Evolutionary conservation across 2,797 vertebrate genomes (phyloP), one percentile per base, ranked within the genome.

Genomic region (Knipowitschia caucasica): DNA sequence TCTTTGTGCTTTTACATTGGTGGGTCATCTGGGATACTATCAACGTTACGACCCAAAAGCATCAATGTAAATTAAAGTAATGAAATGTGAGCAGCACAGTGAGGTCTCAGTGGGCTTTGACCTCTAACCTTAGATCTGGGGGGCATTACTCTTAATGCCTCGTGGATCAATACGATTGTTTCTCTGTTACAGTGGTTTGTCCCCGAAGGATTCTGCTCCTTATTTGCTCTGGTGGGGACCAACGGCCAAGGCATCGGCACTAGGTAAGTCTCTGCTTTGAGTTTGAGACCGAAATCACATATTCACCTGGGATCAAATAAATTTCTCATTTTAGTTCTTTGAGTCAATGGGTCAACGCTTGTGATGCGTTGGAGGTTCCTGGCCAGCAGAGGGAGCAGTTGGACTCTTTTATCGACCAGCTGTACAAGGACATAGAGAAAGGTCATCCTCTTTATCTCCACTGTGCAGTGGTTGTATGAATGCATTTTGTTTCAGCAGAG

Each of bases 201-300:
- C 50, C 92, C 93, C 0, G 94, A 96, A 56, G 97, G 96, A 31
- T 99, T 99, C 76, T 91, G 89, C 23, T 96, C 96, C 36, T 91
- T 99, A 21, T 97, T 98, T 33, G 93, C 97, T 44, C 90, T 99
- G 1, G 92, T 99, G 11, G 96, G 96, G 62, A 99, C 96, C 57
- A 99, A 99, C 1, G 96, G 97, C 43, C 96, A 98, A 88, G 97
- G 97, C 64, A 94, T 99, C n/a, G 96, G 97, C 59, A 99, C 96
- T 64, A 99, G 97, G 97, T 98, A 77, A 80, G 60, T 26, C 5
- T 4, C 9, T 3, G 15, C 17, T 36, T 21, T n/a, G 11, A 18
- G 14, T 42, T 27, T 17, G 54, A n/a, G 38, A 36, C 24, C 23
- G 34, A 11, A 11, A 9, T 3, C 4, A 7, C 26, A 15, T 2